Percentiles rank a stretch among this genome's conserved stretches.
phyloP scores from a whole-genome alignment of 2,113 vertebrate species.

The Myrmecobius fasciatus region DNA sequence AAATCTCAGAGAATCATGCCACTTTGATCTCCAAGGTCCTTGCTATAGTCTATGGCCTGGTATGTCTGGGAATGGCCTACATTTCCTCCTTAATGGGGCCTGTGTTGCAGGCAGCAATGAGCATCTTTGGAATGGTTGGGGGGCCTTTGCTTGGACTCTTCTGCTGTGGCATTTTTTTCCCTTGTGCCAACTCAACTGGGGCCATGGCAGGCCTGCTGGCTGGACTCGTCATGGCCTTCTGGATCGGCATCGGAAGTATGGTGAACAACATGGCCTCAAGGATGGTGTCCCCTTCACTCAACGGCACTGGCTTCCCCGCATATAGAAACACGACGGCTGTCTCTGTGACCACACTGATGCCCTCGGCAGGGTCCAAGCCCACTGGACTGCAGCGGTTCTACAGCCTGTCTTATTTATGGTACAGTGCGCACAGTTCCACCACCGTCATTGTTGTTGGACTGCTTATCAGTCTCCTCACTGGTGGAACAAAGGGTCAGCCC shows the following conservation, averaged over 20 bases:
- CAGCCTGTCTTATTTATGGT: slow-evolving; percentile 96
- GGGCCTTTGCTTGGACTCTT: slow-evolving; percentile 95
- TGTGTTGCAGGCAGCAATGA: slow-evolving; percentile 95
- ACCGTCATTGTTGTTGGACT: slow-evolving; percentile 94
- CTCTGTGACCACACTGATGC: slow-evolving; percentile 80
- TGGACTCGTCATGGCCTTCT: slow-evolving; percentile 95
- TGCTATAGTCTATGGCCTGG: slow-evolving; percentile 91
- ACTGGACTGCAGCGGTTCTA: slow-evolving; percentile 90
- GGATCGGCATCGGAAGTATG: slow-evolving; percentile 93
- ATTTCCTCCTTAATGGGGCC: slow-evolving; percentile 94
- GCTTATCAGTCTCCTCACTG: slow-evolving; percentile 93
- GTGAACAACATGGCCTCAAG: slow-evolving; percentile 64
- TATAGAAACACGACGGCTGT: slow-evolving; percentile 80
- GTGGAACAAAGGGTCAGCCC: too few species aligned
- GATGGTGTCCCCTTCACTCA: rapidly evolving
- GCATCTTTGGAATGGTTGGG: slow-evolving; percentile 98
- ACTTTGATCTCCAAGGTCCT: slow-evolving; percentile 92
- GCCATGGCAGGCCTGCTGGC: slow-evolving; percentile 88
- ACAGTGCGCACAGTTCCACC: slow-evolving; percentile 96
- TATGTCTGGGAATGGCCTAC: slow-evolving; percentile 98
- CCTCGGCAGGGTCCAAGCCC: slow-evolving; percentile 71
- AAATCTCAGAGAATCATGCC: slow-evolving; percentile 88
- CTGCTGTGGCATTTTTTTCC: slow-evolving; percentile 97
- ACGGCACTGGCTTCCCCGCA: slow-evolving; percentile 71
- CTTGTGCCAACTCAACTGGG: slow-evolving; percentile 92